Base-by-base conservation (phyloP, 2,888 invertebrate species). In the Nomada fabriciana region DNA sequence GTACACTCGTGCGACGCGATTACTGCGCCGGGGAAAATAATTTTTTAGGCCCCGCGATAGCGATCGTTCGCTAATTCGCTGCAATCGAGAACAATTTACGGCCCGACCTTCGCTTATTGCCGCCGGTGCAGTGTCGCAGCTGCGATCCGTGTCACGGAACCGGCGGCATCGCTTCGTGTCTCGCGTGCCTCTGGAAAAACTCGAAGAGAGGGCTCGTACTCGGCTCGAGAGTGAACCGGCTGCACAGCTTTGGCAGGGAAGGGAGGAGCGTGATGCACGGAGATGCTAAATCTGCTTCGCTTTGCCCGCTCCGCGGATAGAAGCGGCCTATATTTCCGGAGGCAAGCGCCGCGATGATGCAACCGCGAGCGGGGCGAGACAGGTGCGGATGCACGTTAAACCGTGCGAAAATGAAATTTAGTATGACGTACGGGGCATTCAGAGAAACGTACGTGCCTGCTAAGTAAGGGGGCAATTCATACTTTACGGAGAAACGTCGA, bases 31-130 rank as follows among this genome's bases (percentile, higher is more conserved):
- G 57, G 57, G 73, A 69, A 69, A 87, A 82, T 87, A 84, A 86
- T 86, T 84, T 76, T 74, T 36, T 7, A 36, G 67, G 82, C 59
- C 63, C 57, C 67, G 70, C 50, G 87, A 87, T 87, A 86, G 78
- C 76, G 82, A 86, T 86, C 86, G 82, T 68, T 60, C 60, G 78
- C 74, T 80, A 87, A 86, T 82, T 87, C 80, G 77, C 80, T 69
- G 65, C 82, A 87, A 86, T 86, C 85, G 86, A 80, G 87, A 85
- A 86, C 86, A 87, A 86, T 86, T 86, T 86, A 75, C 74, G 55
- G 70, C 50, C n/a, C 82, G 82, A 82, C 82, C 82, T 82, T 76
- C 80, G 71, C 15, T 75, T 64, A 53, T 60, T 65, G 71, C 74
- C 67, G 59, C 50, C 50, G 70, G 63, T 69, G 82, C 67, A 80